phyloP scores from a whole-genome alignment of 1,140 invertebrate species.

The Drosophila repletoides region DNA sequence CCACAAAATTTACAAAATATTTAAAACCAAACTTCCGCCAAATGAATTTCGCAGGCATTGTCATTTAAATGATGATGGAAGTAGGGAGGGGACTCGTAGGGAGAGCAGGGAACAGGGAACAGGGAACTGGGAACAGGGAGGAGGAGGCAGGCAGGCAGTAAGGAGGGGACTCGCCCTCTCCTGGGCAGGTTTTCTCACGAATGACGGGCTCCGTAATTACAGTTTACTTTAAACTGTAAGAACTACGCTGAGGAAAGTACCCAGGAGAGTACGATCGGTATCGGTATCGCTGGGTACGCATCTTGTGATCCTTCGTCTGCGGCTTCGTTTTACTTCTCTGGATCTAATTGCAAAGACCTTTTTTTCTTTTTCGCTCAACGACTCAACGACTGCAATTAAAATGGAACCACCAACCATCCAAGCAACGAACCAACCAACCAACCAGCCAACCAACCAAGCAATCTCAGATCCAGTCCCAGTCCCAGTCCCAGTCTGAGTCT shows the following conservation, averaged over 20 bases:
- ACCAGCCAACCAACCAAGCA: too few relatives aligned
- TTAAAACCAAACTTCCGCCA: conserved; percentile 76
- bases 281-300: conserved; percentile 53
- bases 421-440: conserved; percentile 30
- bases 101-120: neutral
- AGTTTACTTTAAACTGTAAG: conserved; percentile 29
- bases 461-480: conserved; percentile 28
- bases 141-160: neutral
- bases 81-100: neutral
- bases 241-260: conserved; percentile 11
- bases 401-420: conserved; percentile 65
- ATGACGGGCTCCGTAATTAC: conserved; percentile 29
- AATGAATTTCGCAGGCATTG: conserved; percentile 41
- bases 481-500: conserved; percentile 4
- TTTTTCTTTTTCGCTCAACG: too few relatives aligned
- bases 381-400: conserved; percentile 71
- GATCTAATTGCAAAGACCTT: conserved; percentile 77
- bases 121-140: too few relatives aligned
- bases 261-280: conserved; percentile 19
- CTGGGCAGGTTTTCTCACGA: conserved; percentile 41
- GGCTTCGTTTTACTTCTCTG: conserved; percentile 72
- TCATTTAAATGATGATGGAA: conserved; percentile 66
- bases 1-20: conserved; percentile 81
- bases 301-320: conserved; percentile 66
- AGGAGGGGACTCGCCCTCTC: conserved; percentile 9